Percentiles rank a stretch among this genome's conserved stretches.
Evolutionary conservation across 2,797 vertebrate genomes (phyloP).

Genomic region (Lithobates sylvaticus): DNA sequence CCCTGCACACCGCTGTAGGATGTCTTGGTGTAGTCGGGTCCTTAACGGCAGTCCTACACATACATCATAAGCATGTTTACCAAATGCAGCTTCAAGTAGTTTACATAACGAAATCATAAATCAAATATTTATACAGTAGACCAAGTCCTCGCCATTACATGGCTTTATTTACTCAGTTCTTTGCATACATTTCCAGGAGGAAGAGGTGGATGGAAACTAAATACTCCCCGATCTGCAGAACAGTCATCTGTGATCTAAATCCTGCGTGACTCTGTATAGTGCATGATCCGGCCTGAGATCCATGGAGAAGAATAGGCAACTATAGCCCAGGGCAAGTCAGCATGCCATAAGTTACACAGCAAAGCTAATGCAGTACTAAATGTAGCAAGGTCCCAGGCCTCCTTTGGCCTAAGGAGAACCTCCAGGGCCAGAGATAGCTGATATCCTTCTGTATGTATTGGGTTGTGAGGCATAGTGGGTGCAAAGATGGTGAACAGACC

Average conservation of each 20-base stretch:
- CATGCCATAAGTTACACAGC: not conserved
- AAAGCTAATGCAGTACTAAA: not conserved
- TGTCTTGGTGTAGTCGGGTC: not conserved
- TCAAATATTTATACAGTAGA: constrained; percentile 57
- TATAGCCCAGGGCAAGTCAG: not conserved
- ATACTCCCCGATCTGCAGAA: not conserved
- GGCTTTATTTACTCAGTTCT: constrained; percentile 36
- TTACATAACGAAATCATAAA: constrained; percentile 14
- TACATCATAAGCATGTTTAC: constrained; percentile 2
- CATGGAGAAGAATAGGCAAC: not conserved
- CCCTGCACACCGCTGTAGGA: not conserved
- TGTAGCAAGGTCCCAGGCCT: too few species aligned
- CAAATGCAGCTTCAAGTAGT: constrained; percentile 23
- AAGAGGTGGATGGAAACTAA: constrained; percentile 18
- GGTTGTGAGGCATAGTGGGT: too few species aligned
- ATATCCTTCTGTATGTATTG: too few species aligned
- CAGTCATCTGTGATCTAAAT: constrained; percentile 5
- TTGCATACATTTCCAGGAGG: constrained; percentile 34
- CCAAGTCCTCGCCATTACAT: constrained; percentile 4
- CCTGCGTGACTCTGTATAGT: not conserved
- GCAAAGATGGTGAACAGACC: too few species aligned
- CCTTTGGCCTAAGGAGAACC: too few species aligned
- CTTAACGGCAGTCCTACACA: not conserved
- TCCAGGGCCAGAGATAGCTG: too few species aligned
- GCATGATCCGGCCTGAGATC: not conserved